Base-by-base conservation (phyloP, 2,888 invertebrate genomes). In the Brachyptera putata region DNA sequence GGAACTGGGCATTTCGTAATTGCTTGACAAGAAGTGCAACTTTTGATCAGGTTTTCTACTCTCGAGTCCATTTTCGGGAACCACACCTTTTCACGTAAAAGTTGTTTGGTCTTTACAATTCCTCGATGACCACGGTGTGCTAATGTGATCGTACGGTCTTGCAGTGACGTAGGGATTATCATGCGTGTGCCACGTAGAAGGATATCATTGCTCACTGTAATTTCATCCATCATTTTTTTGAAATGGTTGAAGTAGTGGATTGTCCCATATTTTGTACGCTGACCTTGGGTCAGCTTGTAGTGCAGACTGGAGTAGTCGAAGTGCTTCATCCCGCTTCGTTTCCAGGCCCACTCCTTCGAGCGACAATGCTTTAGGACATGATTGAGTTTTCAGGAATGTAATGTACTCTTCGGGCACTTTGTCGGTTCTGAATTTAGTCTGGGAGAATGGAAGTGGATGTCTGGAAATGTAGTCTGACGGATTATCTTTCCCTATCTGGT, bases 401-500 rank as follows among this genome's bases (percentile, higher is more conserved):
- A 14, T 14, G 14, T 43, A 18, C 25, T 49, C 49, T n/a, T 49
- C 49, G 2, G 49, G 49, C 11, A 49, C 49, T 49, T 43, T 14
- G 13, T 22, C n/a, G 22, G 49, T 49, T 2, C 49, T 22, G 16
- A 25, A 49, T 2, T 13, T 5, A n/a, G 22, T 24, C 13, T 26
- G 11, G 9, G 24, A 11, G 25, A 25, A 49, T 25, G 22, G 22
- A 11, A 25, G 25, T 5, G 49, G 49, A 25, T 49, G 25, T 24
- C 49, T 2, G 5, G 49, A 49, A 49, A 49, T 49, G 16, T 49
- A 49, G 25, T 49, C 49, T 25, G 49, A 49, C 5, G 49, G 49
- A n/a, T 49, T 49, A 11, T 25, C 24, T 25, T 22, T 25, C 11
- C 49, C 22, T 11, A n/a, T 25, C 25, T 49, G 49, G 13, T 49